Percentiles rank a stretch among this genome's conserved stretches.
Evolutionary conservation across 2,113 vertebrate genomes (phyloP).

Genomic region (Bos indicus): DNA sequence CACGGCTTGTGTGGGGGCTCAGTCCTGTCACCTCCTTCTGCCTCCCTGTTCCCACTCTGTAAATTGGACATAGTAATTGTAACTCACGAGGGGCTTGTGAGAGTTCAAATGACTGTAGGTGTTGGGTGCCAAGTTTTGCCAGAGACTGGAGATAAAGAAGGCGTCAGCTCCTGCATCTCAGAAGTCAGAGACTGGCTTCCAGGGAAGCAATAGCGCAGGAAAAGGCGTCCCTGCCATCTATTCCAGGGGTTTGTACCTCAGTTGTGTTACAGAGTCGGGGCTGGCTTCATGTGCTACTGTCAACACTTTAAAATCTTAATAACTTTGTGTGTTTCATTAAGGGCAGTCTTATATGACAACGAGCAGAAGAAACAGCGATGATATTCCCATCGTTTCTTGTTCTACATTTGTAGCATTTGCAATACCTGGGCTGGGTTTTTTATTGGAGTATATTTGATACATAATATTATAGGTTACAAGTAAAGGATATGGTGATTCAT

Average conservation of each 20-base stretch:
- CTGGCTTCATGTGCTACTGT: rapidly evolving
- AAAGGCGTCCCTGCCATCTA: rapidly evolving
- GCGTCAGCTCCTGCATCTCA: neutral
- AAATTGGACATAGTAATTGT: rapidly evolving
- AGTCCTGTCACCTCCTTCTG: neutral
- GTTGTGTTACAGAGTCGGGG: neutral
- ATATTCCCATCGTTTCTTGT: rapidly evolving
- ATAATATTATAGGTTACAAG: neutral
- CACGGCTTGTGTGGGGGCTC: neutral
- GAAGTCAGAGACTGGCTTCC: neutral
- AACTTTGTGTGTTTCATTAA: neutral
- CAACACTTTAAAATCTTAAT: neutral
- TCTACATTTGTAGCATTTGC: neutral
- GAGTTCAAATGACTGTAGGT: too few relatives aligned
- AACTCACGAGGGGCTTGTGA: neutral
- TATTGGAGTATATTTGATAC: neutral
- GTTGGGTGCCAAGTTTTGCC: neutral
- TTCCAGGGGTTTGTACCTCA: neutral
- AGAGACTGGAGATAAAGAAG: neutral
- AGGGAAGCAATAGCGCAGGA: neutral
- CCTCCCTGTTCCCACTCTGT: neutral
- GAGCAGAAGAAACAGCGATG: neutral
- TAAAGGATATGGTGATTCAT: neutral
- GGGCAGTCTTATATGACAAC: rapidly evolving
- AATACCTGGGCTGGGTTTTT: neutral